Conservation (phyloP, 2,113 vertebrate species). For the Motacilla tschutschensis region DNA sequence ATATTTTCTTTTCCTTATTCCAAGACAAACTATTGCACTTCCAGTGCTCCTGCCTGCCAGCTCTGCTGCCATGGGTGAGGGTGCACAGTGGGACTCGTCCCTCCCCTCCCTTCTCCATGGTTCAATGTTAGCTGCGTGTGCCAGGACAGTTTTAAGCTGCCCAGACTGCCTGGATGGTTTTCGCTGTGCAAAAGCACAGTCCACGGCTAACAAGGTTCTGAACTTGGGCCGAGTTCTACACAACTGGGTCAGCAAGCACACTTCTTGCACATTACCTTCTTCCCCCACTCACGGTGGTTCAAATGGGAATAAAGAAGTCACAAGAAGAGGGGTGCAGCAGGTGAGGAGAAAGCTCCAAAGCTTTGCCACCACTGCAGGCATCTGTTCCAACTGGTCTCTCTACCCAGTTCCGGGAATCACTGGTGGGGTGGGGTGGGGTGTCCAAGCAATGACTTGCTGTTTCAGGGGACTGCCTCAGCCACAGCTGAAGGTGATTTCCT, state of each 20-base stretch:
- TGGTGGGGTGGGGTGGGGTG: not conserved
- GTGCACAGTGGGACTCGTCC: not conserved
- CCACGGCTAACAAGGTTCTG: not conserved
- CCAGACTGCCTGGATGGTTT: not conserved
- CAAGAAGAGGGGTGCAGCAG: not conserved
- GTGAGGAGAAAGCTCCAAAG: not conserved
- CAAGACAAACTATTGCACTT: not conserved
- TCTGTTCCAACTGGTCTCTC: conserved; percentile 3
- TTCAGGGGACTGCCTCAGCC: not conserved
- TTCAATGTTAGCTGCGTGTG: not conserved
- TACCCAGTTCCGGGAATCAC: not conserved
- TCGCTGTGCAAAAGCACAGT: accelerated
- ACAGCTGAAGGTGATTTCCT: not conserved
- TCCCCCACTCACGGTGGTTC: accelerated
- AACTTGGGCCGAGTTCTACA: not conserved
- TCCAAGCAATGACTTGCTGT: not conserved
- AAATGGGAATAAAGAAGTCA: not conserved
- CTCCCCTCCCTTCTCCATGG: accelerated
- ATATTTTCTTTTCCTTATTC: not conserved
- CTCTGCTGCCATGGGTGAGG: not conserved
- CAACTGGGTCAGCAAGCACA: not conserved
- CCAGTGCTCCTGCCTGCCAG: not conserved
- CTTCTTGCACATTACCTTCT: not conserved
- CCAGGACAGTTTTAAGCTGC: not conserved
- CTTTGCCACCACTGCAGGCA: not conserved